These are phyloP conservation scores for Sebastes aleutianus DNA, from an alignment of 2,797 vertebrate species.

Conservation along the genomic window DNA sequence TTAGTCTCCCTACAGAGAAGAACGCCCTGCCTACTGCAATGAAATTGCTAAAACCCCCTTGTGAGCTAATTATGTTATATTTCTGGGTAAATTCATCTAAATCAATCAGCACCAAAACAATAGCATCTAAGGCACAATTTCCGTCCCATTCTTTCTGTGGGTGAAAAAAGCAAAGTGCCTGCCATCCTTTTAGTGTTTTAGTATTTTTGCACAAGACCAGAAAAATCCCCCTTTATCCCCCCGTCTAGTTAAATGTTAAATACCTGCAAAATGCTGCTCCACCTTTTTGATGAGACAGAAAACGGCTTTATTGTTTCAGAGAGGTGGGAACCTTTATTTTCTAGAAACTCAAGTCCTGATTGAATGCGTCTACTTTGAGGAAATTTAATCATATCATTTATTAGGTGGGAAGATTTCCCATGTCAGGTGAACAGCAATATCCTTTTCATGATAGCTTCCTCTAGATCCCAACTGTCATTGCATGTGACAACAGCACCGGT, in stretches of 20 bases:
- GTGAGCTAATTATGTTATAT: constrained; percentile 64
- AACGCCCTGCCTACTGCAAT: constrained; percentile 22
- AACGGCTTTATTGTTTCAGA: not conserved
- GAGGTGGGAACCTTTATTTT: constrained; percentile 12
- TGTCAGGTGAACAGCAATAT: constrained; percentile 54
- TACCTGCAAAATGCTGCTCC: constrained; percentile 3
- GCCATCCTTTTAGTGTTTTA: not conserved
- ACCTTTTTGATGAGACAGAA: not conserved
- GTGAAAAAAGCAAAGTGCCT: not conserved
- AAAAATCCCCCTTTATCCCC: not conserved
- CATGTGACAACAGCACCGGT: constrained; percentile 45
- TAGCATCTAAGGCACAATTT: constrained; percentile 13
- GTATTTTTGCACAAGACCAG: not conserved
- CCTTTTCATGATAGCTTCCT: constrained; percentile 34
- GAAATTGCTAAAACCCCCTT: constrained; percentile 43
- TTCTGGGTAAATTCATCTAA: constrained; percentile 57
- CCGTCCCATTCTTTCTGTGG: not conserved
- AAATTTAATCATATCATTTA: constrained; percentile 40
- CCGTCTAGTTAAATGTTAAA: constrained; percentile 30
- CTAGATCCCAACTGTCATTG: constrained; percentile 56
- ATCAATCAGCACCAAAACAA: constrained; percentile 52
- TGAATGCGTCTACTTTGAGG: constrained; percentile 11
- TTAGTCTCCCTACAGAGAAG: constrained; percentile 37
- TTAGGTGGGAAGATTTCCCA: constrained; percentile 48
- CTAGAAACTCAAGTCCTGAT: constrained; percentile 30